Base-by-base conservation (phyloP, 1,140 invertebrate species). In the Ostrea denselamellosa region DNA sequence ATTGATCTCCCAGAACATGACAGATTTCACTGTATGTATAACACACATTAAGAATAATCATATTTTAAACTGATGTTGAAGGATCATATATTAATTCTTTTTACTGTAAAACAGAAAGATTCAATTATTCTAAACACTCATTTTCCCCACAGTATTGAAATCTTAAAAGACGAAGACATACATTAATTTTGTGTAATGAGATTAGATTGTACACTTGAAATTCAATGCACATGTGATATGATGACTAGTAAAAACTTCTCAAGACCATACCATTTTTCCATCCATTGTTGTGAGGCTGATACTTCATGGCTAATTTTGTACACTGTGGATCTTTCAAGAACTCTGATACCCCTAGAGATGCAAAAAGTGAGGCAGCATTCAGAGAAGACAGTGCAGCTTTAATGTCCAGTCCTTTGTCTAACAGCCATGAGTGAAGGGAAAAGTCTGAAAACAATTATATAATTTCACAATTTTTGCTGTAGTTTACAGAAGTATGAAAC, bases 221-320 rank as follows among this genome's bases (percentile, higher is more conserved):
- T n/a, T n/a, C n/a, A 58, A 58, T 77, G 71, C 25, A 28, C 22
- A 25, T 77, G 25, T 14, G 0, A 77, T 7, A 28, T 28, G 34
- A n/a, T n/a, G 17, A 17, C 68, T 22, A 77, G 22, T 77, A 1
- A 25, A 83, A 52, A 12, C n/a, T 53, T 25, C 51, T 19, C 19
- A 7, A 10, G 25, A 14, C 19, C 51, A 2, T 83, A 83, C 82
- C 82, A 62, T 85, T 85, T 14, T 62, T 58, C 83, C 83, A 85
- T 28, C 83, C 53, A 58, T 85, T 19, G 4, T 0, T 62, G 10
- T 22, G 58, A 8, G 54, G 53, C 3, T 4, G 0, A 62, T 85
- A 85, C 0, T 34, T 34, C 28, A 1, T 0, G 10, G 28, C 8
- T 28, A 25, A 12, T 77, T 12, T 34, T 77, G 28, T 14, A 77